phyloP scores from a whole-genome alignment of 2,797 vertebrate species.

The Lates japonicus region DNA sequence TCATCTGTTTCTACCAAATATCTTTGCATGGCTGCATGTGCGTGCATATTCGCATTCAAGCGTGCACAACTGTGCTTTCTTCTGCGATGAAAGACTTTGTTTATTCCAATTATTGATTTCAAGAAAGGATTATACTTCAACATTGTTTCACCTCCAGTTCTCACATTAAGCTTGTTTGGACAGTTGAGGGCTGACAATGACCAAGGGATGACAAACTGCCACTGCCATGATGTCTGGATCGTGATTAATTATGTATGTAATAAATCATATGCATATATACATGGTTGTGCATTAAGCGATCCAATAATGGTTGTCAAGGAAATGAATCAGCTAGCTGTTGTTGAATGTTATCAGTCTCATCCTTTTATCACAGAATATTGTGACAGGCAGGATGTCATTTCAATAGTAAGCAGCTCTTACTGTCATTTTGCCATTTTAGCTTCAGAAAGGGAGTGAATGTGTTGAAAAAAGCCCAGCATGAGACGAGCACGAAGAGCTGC shows the following conservation, averaged over 20 bases:
- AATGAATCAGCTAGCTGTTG: conserved; percentile 45
- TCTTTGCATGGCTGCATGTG: conserved; percentile 26
- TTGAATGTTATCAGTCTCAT: conserved; percentile 43
- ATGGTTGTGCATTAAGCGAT: conserved; percentile 41
- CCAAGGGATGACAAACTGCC: conserved; percentile 26
- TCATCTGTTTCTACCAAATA: conserved; percentile 42
- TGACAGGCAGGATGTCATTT: conserved; percentile 56
- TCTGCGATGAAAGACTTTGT: conserved; percentile 4
- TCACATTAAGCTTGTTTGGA: conserved; percentile 2
- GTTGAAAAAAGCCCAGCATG: conserved; percentile 28
- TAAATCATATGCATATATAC: conserved; percentile 31
- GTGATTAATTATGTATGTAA: conserved; percentile 51
- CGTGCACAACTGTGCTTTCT: conserved; percentile 4
- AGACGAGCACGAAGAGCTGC: conserved; percentile 38
- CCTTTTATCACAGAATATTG: conserved; percentile 47
- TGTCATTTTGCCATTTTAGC: conserved; percentile 54
- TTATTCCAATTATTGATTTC: conserved; percentile 23
- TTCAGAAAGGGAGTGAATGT: conserved; percentile 18
- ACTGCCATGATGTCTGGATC: conserved; percentile 13
- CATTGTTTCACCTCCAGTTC: conserved; percentile 6
- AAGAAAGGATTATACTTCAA: conserved; percentile 22
- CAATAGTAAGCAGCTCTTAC: conserved; percentile 47
- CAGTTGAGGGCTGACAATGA: conserved; percentile 7
- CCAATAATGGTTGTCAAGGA: conserved; percentile 47
- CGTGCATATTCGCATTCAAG: conserved; percentile 7